A percentile compares a stretch with the other conserved stretches of the same genome.
Conservation (phyloP, 1,140 invertebrate species). For the Ladona fulva region DNA sequence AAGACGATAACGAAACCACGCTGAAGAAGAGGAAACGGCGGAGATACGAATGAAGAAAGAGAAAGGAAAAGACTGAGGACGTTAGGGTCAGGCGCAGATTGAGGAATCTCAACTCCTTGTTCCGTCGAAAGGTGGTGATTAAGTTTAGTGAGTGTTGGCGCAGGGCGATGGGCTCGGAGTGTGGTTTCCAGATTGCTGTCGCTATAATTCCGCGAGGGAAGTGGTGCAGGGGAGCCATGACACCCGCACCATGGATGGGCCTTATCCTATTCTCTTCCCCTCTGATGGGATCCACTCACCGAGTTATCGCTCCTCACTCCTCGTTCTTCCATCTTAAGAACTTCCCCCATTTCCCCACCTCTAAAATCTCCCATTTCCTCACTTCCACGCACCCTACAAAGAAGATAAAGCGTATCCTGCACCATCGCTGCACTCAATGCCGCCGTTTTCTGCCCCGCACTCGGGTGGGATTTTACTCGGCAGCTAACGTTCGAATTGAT, state of each 20-base stretch:
- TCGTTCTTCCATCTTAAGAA: conserved; percentile 12
- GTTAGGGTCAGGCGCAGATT: too few relatives aligned
- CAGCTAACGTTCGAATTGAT: too few relatives aligned
- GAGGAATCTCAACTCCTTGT: neutral
- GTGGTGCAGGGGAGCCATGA: neutral
- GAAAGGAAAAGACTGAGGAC: too few relatives aligned
- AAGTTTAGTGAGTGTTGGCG: neutral
- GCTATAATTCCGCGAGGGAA: neutral
- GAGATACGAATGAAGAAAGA: too few relatives aligned
- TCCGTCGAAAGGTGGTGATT: neutral
- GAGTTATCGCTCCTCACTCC: conserved; percentile 16
- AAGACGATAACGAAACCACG: too few relatives aligned
- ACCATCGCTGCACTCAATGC: too few relatives aligned
- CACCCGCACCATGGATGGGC: neutral
- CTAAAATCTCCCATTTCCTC: neutral
- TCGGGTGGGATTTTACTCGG: too few relatives aligned
- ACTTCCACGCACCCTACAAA: neutral
- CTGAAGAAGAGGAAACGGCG: too few relatives aligned
- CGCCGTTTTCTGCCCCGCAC: too few relatives aligned
- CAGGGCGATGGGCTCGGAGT: neutral
- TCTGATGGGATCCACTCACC: neutral
- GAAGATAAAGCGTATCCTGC: too few relatives aligned
- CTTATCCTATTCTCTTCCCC: neutral
- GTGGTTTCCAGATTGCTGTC: conserved; percentile 3
- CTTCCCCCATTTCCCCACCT: conserved; percentile 6